Percentiles rank a stretch among this genome's conserved stretches.
Conservation (phyloP, 2,888 invertebrate species). For the Aelia acuminata region DNA sequence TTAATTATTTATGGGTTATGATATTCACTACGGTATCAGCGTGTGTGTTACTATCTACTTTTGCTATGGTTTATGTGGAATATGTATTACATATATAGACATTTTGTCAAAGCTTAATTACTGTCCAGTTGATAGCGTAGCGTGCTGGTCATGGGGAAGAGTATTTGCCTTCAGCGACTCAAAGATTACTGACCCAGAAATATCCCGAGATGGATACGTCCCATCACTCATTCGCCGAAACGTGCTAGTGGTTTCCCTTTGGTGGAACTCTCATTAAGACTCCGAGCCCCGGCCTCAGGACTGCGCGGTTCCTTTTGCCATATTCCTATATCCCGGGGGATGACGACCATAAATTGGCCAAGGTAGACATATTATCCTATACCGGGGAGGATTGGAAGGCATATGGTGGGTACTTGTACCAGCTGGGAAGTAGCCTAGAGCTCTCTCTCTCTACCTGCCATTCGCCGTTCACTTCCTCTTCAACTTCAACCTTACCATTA, state of each 20-base stretch:
- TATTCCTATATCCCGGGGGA: neutral
- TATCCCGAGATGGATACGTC: neutral
- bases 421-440: neutral
- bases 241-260: neutral
- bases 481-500: constrained; percentile 11
- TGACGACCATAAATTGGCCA: neutral
- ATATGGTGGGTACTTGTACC: neutral
- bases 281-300: neutral
- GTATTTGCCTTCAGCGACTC: neutral
- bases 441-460: neutral
- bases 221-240: neutral
- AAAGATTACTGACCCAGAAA: neutral
- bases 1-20: too few relatives aligned
- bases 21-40: too few relatives aligned
- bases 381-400: neutral
- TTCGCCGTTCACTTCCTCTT: constrained; percentile 17
- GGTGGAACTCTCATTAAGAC: neutral
- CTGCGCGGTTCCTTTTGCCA: neutral
- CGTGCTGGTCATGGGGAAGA: neutral
- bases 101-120: too few relatives aligned
- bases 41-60: too few relatives aligned
- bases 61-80: too few relatives aligned
- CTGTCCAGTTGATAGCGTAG: too few relatives aligned
- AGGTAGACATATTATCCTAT: neutral
- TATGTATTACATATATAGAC: too few relatives aligned